Base-by-base conservation (phyloP, 92 coral and sea anemone species). In the Montipora capitata region DNA sequence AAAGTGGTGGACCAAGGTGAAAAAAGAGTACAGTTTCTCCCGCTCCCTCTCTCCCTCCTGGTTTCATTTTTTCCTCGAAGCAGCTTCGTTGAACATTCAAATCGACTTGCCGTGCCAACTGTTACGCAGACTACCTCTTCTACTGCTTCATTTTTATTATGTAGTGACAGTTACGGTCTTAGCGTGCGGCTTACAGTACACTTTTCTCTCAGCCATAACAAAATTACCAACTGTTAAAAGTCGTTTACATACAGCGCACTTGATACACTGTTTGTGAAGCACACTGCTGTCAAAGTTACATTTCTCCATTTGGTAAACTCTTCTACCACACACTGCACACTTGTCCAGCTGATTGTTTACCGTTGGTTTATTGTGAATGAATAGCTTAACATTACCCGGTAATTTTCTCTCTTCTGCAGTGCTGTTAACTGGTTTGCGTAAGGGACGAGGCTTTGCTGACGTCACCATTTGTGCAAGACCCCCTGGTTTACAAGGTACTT, bases 231-330 rank as follows among this genome's bases (percentile, higher is more conserved):
- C 98, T 43, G 98, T 94, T 73, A 98, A 77, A 72, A 89, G 96
- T 67, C 99, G 89, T 48, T 98, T 98, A 84, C 99, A 98, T 12
- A 96, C 98, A 4, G 95, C 59, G 76, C 99, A 98, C 38, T 94
- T 94, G 80, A 98, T 91, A 89, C 99, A 98, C 54, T 93, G 90
- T 16, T 94, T 85, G 87, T 98, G 99, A 59, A 98, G 79, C 44
- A 98, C 94, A 13, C 93, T 87, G 81, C 92, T 93, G 81, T 98
- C 96, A 75, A 97, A 96, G 81, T 91, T 98, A 67, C 96, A 98
- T 74, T 96, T 98, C 82, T 98, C 99, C 93, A 93, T 96, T 85
- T 96, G 99, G 72, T 96, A 98, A 15, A 96, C 99, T 41, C 93
- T 96, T 45, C 91, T 92, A 3, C 94, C 96, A 75, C 99, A 98